phyloP scores from a whole-genome alignment of 2,113 vertebrate genomes.

The Salvelinus namaycush region DNA sequence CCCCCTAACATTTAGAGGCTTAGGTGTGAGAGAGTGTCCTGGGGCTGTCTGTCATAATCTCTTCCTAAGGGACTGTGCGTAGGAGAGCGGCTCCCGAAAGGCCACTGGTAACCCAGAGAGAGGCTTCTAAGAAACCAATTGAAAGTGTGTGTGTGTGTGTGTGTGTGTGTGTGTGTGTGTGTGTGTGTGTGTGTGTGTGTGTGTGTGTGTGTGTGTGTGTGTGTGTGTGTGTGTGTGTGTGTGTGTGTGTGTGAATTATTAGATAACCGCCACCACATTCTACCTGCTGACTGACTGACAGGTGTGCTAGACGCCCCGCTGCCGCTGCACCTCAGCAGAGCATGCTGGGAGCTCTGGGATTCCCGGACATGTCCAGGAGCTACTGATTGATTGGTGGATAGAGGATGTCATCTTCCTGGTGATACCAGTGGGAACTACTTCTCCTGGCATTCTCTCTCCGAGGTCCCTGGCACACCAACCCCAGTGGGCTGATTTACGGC shows the following conservation, averaged over 20 bases:
- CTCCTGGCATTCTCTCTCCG: conserved; percentile 15
- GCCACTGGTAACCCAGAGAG: conserved; percentile 49
- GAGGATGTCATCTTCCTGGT: conserved; percentile 21
- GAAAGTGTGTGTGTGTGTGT: conserved; percentile 7
- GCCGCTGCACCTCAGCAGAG: conserved; percentile 35
- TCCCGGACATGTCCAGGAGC: conserved; percentile 20
- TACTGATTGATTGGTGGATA: conserved; percentile 21
- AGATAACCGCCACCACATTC: conserved; percentile 21
- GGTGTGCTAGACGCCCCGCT: conserved; percentile 37
- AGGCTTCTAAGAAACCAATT: conserved; percentile 37
- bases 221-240: conserved; percentile 10
- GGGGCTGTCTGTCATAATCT: conserved; percentile 19
- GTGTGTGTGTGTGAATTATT: not conserved
- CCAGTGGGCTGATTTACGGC: no score
- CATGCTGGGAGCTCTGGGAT: conserved; percentile 27
- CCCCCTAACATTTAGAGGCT: no score
- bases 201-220: not conserved
- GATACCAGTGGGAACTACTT: conserved; percentile 22
- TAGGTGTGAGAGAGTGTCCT: not conserved
- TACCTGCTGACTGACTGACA: conserved; percentile 45
- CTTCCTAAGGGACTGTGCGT: conserved; percentile 26
- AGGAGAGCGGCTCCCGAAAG: conserved; percentile 39
- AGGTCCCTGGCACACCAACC: not conserved
- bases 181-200: not conserved
- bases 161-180: conserved; percentile 2